Conservation (phyloP, 2,797 vertebrate species). For the Gymnothorax reevesii region DNA sequence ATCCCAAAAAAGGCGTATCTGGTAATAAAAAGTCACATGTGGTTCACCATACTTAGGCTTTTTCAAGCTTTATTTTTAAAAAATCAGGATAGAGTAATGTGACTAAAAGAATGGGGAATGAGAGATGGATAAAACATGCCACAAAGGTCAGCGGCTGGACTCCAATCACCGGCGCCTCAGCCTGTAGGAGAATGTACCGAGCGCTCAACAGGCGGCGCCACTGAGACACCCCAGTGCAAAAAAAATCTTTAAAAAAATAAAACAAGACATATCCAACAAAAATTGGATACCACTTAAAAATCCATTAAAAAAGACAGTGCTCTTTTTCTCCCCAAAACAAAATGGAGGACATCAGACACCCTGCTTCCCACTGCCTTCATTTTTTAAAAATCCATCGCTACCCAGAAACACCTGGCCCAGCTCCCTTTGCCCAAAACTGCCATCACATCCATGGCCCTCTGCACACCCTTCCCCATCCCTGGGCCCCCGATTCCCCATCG, state of each 20-base stretch:
- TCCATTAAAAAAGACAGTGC: constrained; percentile 15
- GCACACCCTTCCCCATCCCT: not conserved
- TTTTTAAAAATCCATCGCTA: not conserved
- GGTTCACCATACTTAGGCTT: too few species aligned
- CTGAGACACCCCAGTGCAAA: too few species aligned
- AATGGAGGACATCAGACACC: constrained; percentile 23
- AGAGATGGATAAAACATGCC: too few species aligned
- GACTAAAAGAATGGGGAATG: too few species aligned
- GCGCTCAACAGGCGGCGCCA: too few species aligned
- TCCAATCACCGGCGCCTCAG: too few species aligned
- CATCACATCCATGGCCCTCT: constrained; percentile 2
- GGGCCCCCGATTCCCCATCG: not conserved
- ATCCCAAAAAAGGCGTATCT: too few species aligned
- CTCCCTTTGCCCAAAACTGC: constrained; percentile 1
- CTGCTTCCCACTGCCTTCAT: constrained; percentile 12
- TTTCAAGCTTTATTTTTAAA: too few species aligned
- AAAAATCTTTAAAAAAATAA: not conserved
- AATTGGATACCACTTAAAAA: not conserved
- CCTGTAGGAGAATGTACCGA: too few species aligned
- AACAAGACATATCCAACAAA: not conserved
- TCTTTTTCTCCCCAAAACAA: constrained; percentile 16
- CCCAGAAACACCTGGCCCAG: not conserved
- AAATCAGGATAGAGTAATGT: too few species aligned
- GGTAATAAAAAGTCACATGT: too few species aligned
- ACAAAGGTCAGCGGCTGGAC: too few species aligned